These are phyloP conservation scores for Congeria kusceri DNA, from an alignment of 2,888 invertebrate species.

Conservation along the genomic window DNA sequence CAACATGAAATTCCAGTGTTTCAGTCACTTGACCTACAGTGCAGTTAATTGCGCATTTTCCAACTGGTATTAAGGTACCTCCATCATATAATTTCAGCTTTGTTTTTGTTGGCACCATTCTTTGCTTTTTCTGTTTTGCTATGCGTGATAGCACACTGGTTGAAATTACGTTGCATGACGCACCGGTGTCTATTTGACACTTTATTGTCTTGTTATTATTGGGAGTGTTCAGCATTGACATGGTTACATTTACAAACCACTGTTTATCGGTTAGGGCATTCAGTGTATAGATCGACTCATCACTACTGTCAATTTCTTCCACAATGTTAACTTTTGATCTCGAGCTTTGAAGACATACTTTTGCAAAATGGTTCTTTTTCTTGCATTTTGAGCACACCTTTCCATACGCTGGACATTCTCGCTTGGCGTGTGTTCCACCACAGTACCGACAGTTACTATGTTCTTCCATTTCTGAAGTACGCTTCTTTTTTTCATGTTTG, in stretches of 20 bases:
- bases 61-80: not conserved
- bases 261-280: slow-evolving; percentile 1
- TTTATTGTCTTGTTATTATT: slow-evolving; percentile 8
- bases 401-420: slow-evolving; percentile 8
- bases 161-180: slow-evolving; percentile 17
- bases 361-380: slow-evolving; percentile 1
- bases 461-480: not conserved
- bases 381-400: slow-evolving; percentile 12
- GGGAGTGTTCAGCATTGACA: not conserved
- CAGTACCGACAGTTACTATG: not conserved
- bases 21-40: not conserved
- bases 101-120: not conserved
- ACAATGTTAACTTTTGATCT: slow-evolving; percentile 5
- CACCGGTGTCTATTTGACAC: slow-evolving; percentile 19
- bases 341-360: not conserved
- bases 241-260: slow-evolving; percentile 14
- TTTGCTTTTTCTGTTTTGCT: not conserved
- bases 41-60: slow-evolving; percentile 1
- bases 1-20: slow-evolving; percentile 8
- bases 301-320: slow-evolving; percentile 15
- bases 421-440: not conserved
- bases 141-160: not conserved
- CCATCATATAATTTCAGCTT: slow-evolving; percentile 1
- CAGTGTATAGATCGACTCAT: not conserved
- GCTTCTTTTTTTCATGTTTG: slow-evolving; percentile 2